Evolutionary conservation across 2,113 vertebrate species (phyloP), one percentile per base, ranked within the genome.

Genomic region (Phaethornis superciliosus): DNA sequence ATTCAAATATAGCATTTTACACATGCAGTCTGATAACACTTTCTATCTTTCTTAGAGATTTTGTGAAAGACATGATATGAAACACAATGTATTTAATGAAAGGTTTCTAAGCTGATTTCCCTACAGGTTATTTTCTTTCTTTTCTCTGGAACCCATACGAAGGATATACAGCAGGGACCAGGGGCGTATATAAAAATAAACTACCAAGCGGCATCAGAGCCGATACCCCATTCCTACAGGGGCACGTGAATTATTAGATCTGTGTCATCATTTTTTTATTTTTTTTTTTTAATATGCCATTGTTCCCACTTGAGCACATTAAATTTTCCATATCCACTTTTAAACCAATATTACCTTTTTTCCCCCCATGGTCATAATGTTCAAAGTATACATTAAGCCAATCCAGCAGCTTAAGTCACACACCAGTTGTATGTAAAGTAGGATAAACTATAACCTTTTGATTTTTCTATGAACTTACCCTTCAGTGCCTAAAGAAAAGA

Each of bases 201-300:
- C 98, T 97, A 95, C 93, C 95, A 97, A 96, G 96, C 96, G 94
- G 97, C 96, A 98, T 97, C 96, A 95, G 95, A 97, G 95, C 95
- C 91, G 94, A 98, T 97, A 97, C 92, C 96, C 97, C 97, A 96
- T 96, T 98, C 97, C 97, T 98, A 98, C 96, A 97, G 98, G 98
- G 96, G 95, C 96, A 98, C 97, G 96, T 97, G 97, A 98, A 98
- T 98, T 98, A 98, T 98, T 98, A 98, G 98, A 98, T 98, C 97
- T 98, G 97, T 98, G 97, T 98, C 98, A 97, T 97, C 97, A 97
- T 56, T 97, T 96, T 95, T 95, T 95, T 88, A 94, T 97, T 98
- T 94, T 98, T 85, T 95, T 98, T 98, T 95, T 98, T 98, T 98
- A 98, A 98, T 98, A 98, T 98, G 97, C 97, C 97, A 98, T 98